phyloP scores from a whole-genome alignment of 2,797 vertebrate genomes.

The Eulemur rubriventer region DNA sequence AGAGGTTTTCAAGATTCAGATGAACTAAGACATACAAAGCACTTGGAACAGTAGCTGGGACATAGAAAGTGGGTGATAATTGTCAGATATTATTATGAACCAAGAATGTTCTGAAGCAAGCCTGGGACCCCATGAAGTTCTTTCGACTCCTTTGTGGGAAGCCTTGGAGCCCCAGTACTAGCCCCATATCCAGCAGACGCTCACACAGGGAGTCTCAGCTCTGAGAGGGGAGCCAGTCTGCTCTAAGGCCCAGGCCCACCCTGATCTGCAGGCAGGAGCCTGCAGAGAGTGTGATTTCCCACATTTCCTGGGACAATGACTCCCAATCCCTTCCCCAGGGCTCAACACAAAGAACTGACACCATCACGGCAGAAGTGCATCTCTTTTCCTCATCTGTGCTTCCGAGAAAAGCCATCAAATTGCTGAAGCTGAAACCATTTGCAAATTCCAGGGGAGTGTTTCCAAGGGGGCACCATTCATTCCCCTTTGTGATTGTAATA shows the following conservation, averaged over 20 bases:
- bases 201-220: neutral
- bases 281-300: neutral
- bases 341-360: neutral
- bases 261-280: rapidly evolving
- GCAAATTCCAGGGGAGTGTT: constrained; percentile 36
- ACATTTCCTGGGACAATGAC: neutral
- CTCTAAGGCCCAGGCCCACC: neutral
- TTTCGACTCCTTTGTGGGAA: neutral
- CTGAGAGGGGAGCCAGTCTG: neutral
- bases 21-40: neutral
- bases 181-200: neutral
- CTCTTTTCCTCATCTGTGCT: neutral
- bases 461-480: neutral
- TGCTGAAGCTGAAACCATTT: constrained; percentile 43
- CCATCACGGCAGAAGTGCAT: neutral
- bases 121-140: neutral
- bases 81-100: neutral
- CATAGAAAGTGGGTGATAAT: neutral
- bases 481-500: constrained; percentile 56
- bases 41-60: neutral
- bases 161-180: neutral
- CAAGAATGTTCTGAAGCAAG: neutral
- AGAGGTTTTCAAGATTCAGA: neutral
- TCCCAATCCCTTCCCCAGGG: neutral
- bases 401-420: constrained; percentile 48